Percentiles rank a stretch among this genome's conserved stretches.
Evolutionary conservation across 2,113 vertebrate genomes (phyloP).

Genomic region (Lepidothrix coronata): DNA sequence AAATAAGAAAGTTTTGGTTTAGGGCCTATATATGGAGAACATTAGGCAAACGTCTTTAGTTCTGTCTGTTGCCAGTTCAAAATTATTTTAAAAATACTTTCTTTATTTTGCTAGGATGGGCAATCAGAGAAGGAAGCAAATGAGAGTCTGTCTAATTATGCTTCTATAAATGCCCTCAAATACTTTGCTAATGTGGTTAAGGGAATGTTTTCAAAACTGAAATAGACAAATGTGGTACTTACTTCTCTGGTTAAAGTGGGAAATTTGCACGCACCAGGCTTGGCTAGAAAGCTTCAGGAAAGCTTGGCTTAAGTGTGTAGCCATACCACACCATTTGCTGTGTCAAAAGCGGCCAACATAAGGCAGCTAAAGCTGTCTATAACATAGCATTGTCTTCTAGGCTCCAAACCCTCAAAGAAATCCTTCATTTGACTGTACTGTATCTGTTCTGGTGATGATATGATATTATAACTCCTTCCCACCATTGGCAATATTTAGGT

Average conservation of each 20-base stretch:
- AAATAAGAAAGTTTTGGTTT: not conserved
- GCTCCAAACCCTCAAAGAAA: slow-evolving; percentile 10
- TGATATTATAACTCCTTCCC: not conserved
- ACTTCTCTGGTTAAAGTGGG: not conserved
- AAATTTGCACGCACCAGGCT: not conserved
- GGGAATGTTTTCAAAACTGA: slow-evolving; percentile 1
- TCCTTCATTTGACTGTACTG: not conserved
- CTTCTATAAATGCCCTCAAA: slow-evolving; percentile 22
- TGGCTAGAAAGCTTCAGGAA: slow-evolving; percentile 7
- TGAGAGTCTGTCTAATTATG: not conserved
- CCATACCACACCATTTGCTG: not conserved
- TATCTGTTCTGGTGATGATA: not conserved
- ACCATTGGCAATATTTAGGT: not conserved
- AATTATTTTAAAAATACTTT: not conserved
- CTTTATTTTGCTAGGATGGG: not conserved
- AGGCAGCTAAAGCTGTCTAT: not conserved
- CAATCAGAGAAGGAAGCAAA: slow-evolving; percentile 14
- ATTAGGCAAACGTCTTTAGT: not conserved
- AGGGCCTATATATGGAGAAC: not conserved
- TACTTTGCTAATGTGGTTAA: not conserved
- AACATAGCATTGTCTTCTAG: not conserved
- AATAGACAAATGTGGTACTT: not conserved
- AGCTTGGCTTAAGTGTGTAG: not conserved
- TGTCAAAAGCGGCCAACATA: not conserved
- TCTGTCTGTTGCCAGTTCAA: not conserved